Evolutionary conservation across 2,113 vertebrate genomes (phyloP).

Genomic region (Bubo bubo): DNA sequence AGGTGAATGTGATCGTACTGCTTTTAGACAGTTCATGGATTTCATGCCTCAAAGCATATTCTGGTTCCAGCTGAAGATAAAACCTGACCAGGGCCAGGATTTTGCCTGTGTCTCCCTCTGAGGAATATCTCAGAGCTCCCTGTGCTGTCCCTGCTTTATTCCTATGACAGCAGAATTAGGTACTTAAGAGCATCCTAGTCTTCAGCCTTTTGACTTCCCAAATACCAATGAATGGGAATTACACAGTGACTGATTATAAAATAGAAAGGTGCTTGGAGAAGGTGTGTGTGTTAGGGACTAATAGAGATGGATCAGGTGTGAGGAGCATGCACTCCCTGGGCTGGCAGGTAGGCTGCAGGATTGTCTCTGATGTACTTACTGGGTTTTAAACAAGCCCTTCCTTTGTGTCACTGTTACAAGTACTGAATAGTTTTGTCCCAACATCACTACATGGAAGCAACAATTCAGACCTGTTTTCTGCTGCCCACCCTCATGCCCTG

Average conservation of each 20-base stretch:
- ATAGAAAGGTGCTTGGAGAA: background rate
- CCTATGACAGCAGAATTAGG: background rate
- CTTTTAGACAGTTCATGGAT: background rate
- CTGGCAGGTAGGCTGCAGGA: background rate
- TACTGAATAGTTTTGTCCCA: background rate
- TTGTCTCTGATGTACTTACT: background rate
- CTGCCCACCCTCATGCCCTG: background rate
- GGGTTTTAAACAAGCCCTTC: background rate
- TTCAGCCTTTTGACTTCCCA: background rate
- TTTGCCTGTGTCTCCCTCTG: background rate
- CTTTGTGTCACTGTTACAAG: background rate
- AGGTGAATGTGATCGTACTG: background rate
- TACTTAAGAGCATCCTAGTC: background rate
- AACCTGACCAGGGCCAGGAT: background rate
- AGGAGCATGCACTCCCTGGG: background rate
- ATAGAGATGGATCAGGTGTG: background rate
- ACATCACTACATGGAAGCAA: background rate
- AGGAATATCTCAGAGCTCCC: background rate
- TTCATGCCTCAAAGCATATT: background rate
- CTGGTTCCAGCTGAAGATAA: background rate
- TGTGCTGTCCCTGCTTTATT: background rate
- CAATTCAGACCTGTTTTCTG: background rate
- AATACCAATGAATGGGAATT: background rate
- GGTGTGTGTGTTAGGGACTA: background rate
- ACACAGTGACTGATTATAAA: background rate